Base-by-base conservation (phyloP, 2,797 vertebrate genomes). In the Manis javanica region DNA sequence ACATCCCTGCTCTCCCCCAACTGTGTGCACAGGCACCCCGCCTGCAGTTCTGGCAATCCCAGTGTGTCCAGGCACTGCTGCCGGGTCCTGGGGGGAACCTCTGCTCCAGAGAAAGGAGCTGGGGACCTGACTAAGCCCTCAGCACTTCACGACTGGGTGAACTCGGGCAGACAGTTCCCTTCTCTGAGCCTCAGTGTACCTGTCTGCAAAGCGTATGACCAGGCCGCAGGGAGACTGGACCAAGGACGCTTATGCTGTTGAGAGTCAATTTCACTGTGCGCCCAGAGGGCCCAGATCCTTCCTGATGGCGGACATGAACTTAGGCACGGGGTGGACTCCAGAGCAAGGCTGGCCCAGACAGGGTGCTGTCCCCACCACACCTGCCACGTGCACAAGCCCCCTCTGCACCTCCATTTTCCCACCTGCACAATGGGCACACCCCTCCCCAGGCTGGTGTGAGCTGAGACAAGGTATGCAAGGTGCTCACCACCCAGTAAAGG, bases 81-180 rank as follows among this genome's bases (percentile, higher is more conserved):
- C 4, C 7, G 6, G 46, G 1, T 46, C 85, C 61, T 15, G 37
- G 63, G 61, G 71, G 7, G 53, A 59, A 82, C 26, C 31, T 11
- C 42, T 42, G 12, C 31, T 5, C 26, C 9, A 14, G 34, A 51
- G 57, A 53, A 71, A 81, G 29, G n/a, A 29, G 39, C 61, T 1
- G 0, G 7, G 14, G 46, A 29, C 59, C 29, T 57, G 66, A 63
- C 55, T 3, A 24, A 7, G 23, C 18, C 37, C 29, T 21, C 14
- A 42, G 18, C 7, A 4, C 68, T 0, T 6, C 10, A 7, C 0
- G 1, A 18, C 10, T 1, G 15, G 1, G 57, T 5, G 13, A 23
- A 49, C 42, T 3, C 8, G 13, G 34, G 29, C 5, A 0, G 1
- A 14, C 5, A 23, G 19, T 16, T 31, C 34, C 1, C 16, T 11